Evolutionary conservation across 2,797 vertebrate genomes (phyloP), one percentile per base, ranked within the genome.

Genomic region (Hybognathus amarus): DNA sequence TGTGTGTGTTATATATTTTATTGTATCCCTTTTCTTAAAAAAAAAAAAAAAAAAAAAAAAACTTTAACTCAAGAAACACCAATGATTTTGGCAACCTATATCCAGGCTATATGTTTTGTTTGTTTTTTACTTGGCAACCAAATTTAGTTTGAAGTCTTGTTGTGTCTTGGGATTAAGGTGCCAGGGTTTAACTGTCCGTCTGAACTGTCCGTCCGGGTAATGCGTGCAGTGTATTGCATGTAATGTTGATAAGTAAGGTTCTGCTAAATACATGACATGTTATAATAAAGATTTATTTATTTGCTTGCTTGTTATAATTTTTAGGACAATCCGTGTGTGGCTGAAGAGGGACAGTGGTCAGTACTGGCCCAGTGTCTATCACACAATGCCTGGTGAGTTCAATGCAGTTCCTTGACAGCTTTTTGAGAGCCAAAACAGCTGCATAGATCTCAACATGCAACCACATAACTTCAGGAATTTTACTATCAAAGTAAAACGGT

Each of bases 311-410:
- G 24, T 64, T 20, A 36, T 17, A 3, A 11, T 75, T 86, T 86
- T 86, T 88, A 99, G 98, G 92, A 97, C 97, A 2, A 96, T 99
- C 85, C 97, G 97, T 59, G 96, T 99, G 50, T 99, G 98, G 98
- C 90, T 99, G 91, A 99, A 99, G 94, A 97, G 98, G 89, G 97
- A 99, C 93, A 98, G 96, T 11, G 98, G 97, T 45, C 98, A 99
- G 87, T 99, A 97, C 87, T 99, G 98, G 97, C 98, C 98, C 83
- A 99, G 98, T 77, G 94, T 99, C 90, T 96, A 96, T 89, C 97
- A 99, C 88, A 91, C 95, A 59, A 96, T 99, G 96, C 89, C 97
- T 85, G 95, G 98, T 99, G 94, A 96, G 97, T 95, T 95, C 82
- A 96, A 56, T 33, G 56, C 22, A 4, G 13, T 27, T 67, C 61